A percentile compares a stretch with the other conserved stretches of the same genome.
phyloP scores from a whole-genome alignment of 2,113 vertebrate species.

The Laterallus jamaicensis region DNA sequence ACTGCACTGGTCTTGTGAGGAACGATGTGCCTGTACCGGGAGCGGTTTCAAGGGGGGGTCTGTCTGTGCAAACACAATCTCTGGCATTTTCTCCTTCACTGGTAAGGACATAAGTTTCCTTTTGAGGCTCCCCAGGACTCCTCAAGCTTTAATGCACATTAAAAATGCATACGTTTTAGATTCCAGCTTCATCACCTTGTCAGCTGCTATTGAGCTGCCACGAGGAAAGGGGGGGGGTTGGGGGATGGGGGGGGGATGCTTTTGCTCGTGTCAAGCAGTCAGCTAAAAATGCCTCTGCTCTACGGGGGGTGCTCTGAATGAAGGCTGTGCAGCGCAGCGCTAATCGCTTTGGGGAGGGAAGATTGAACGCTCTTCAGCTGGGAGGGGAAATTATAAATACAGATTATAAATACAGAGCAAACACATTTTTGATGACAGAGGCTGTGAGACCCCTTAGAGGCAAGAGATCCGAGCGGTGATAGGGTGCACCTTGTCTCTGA shows the following conservation, averaged over 20 bases:
- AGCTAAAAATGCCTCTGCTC: not conserved
- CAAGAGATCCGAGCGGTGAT: slow-evolving; percentile 34
- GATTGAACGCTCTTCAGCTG: slow-evolving; percentile 17
- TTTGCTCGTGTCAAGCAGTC: not conserved
- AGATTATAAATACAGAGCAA: not conserved
- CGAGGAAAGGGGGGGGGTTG: not conserved
- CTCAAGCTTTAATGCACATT: not conserved
- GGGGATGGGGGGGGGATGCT: not conserved
- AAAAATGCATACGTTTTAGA: not conserved
- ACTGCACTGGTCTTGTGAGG: not conserved
- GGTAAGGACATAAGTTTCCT: not conserved
- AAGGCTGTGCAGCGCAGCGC: not conserved
- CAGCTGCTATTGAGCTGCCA: not conserved
- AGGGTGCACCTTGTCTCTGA: slow-evolving; percentile 31
- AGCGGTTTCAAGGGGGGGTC: not conserved
- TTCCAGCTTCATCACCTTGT: not conserved
- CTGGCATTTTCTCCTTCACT: not conserved
- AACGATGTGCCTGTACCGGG: fast-evolving
- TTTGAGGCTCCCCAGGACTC: not conserved
- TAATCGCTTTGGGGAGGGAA: not conserved
- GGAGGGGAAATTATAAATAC: slow-evolving; percentile 1
- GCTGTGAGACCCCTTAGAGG: slow-evolving; percentile 21
- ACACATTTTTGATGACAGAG: not conserved
- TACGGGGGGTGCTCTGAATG: not conserved
- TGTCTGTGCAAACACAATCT: not conserved